phyloP scores from a whole-genome alignment of 30 jellyfish, hydroid and myxozoan species.

The Cassiopea andromeda region DNA sequence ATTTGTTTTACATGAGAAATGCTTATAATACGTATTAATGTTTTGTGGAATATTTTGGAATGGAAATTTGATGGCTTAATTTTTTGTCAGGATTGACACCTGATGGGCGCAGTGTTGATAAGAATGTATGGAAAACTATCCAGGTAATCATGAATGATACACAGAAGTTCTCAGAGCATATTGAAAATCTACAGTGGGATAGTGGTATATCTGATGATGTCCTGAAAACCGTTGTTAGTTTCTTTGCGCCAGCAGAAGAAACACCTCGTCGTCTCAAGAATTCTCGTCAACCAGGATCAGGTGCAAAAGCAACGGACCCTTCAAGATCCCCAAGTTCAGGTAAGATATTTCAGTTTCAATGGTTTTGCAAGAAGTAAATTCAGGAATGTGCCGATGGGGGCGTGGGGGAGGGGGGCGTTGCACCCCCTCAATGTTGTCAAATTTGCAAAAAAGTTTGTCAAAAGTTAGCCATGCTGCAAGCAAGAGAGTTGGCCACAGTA shows the following conservation, averaged over 20 bases:
- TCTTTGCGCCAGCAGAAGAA: constrained; percentile 81
- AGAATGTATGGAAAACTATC: constrained; percentile 77
- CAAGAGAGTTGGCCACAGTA: too few relatives aligned
- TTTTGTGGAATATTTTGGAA: too few relatives aligned
- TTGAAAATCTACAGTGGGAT: constrained; percentile 69
- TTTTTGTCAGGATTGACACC: constrained; percentile 62
- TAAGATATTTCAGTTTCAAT: background rate
- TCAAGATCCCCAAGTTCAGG: constrained; percentile 50
- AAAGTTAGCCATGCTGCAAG: too few relatives aligned
- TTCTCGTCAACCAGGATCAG: constrained; percentile 6
- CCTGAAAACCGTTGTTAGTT: constrained; percentile 63
- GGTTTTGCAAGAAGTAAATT: too few relatives aligned
- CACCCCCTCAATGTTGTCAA: too few relatives aligned
- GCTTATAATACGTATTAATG: too few relatives aligned
- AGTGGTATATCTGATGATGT: constrained; percentile 74
- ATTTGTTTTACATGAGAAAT: too few relatives aligned
- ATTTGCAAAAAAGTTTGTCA: too few relatives aligned
- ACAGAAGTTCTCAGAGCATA: constrained; percentile 70
- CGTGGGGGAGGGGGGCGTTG: too few relatives aligned
- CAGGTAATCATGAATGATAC: constrained; percentile 84
- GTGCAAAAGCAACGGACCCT: constrained; percentile 9
- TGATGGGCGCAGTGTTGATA: constrained; percentile 75
- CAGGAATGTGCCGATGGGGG: too few relatives aligned
- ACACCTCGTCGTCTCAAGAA: constrained; percentile 2
- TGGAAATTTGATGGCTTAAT: too few relatives aligned